Percentiles rank a stretch among this genome's conserved stretches.
Conservation (phyloP, 2,888 invertebrate species). For the Brassicogethes aeneus region DNA sequence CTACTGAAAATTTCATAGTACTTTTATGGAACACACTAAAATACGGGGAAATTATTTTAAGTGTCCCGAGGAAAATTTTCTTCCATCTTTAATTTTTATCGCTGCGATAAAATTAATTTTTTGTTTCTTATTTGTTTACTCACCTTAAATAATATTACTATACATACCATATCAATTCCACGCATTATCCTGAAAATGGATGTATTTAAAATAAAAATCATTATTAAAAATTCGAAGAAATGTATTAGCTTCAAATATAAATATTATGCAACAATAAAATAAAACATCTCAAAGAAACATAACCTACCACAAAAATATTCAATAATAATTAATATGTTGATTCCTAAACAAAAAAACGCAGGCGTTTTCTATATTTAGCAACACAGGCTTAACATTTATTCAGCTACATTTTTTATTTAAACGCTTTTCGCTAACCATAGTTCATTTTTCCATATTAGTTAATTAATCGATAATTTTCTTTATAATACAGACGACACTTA, state of each 20-base stretch:
- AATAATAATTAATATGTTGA: neutral
- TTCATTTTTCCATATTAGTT: neutral
- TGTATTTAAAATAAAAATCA: too few relatives aligned
- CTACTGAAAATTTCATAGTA: too few relatives aligned
- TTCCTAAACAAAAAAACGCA: slow-evolving; percentile 12
- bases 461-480: slow-evolving; percentile 1
- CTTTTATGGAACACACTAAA: too few relatives aligned
- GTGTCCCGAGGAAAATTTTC: too few relatives aligned
- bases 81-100: too few relatives aligned
- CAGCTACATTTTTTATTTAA: slow-evolving; percentile 15
- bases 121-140: too few relatives aligned
- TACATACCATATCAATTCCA: too few relatives aligned
- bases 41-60: too few relatives aligned
- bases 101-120: too few relatives aligned
- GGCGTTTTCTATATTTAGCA: slow-evolving; percentile 18
- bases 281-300: slow-evolving; percentile 9
- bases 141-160: too few relatives aligned
- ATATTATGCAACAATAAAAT: slow-evolving; percentile 26
- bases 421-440: neutral
- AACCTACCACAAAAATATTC: neutral
- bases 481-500: slow-evolving; percentile 27
- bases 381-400: slow-evolving; percentile 24
- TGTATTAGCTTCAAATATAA: slow-evolving; percentile 30
- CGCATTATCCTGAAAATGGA: too few relatives aligned
- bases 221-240: slow-evolving; percentile 23